Base-by-base conservation (phyloP, 2,888 invertebrate genomes). In the Agonum fuliginosum region DNA sequence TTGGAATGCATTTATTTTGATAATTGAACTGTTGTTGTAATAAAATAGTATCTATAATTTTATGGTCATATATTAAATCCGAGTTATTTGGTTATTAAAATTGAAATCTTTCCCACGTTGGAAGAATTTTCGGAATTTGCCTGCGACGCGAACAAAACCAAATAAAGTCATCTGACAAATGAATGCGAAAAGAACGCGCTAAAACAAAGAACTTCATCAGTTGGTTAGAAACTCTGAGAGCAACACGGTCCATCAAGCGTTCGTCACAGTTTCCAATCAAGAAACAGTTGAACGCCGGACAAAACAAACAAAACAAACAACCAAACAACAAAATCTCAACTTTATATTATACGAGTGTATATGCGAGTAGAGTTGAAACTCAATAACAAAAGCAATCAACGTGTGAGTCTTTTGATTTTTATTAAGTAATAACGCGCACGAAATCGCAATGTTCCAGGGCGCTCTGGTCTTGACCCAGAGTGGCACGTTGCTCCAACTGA, bases 351-450 rank as follows among this genome's bases (percentile, higher is more conserved):
- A n/a, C n/a, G n/a, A n/a, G n/a, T n/a, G n/a, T n/a, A n/a, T n/a
- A n/a, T n/a, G n/a, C n/a, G n/a, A n/a, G n/a, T 14, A 70, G 37
- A 54, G 72, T 72, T 54, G 72, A 34, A 58, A 73, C 73, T 58
- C 73, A 73, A 73, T 73, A 73, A 73, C 73, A 74, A 74, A 74
- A 62, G 62, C 65, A 74, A 74, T 74, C 74, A 74, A 74, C 43
- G 74, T 62, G 71, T 65, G 37, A 41, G 41, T 41, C 41, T 74
- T 62, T 46, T 62, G 12, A 58, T 24, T 74, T 74, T 74, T 74
- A 74, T 74, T 74, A 65, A 65, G 74, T 74, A 74, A 74, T 74
- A 74, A 74, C 74, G 62, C 43, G 74, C 74, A 74, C 74, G 65
- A 74, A 74, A 74, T 74, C 62, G 74, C 74, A 74, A 74, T 74